These are phyloP conservation scores for Brenthis daphne DNA, from an alignment of 2,888 invertebrate species.

Conservation along the genomic window DNA sequence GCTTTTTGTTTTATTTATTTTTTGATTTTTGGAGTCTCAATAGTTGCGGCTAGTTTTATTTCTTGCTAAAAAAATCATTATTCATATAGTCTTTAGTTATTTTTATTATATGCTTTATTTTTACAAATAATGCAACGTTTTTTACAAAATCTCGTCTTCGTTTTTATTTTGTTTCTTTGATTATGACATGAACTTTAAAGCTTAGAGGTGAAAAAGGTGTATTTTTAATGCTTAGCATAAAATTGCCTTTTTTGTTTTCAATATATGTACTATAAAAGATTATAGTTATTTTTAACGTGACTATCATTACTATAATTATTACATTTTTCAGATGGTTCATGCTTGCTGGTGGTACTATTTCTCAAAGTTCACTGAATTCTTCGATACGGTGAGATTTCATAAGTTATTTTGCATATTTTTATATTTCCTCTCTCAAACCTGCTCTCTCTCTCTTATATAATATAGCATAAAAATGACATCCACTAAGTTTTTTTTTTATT, in stretches of 20 bases:
- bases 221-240: conserved; percentile 15
- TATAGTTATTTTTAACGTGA: neutral
- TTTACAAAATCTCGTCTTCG: neutral
- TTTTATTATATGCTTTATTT: neutral
- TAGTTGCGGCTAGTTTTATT: neutral
- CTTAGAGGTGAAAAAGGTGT: conserved; percentile 17
- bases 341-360: conserved; percentile 98
- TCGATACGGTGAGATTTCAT: conserved; percentile 92
- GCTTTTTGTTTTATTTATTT: too few species aligned
- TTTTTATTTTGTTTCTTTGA: neutral
- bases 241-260: neutral
- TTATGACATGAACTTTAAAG: conserved; percentile 6
- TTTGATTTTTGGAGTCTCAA: too few species aligned
- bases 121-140: neutral
- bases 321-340: conserved; percentile 91
- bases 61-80: too few species aligned
- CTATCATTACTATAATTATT: conserved; percentile 23
- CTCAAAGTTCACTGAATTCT: conserved; percentile 97
- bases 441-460: too few species aligned
- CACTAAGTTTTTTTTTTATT: too few species aligned
- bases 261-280: neutral
- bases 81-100: too few species aligned
- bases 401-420: neutral
- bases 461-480: too few species aligned
- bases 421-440: too few species aligned